These are phyloP conservation scores for Apodemia duryi DNA, from an alignment of 2,888 invertebrate genomes.

Conservation along the genomic window DNA sequence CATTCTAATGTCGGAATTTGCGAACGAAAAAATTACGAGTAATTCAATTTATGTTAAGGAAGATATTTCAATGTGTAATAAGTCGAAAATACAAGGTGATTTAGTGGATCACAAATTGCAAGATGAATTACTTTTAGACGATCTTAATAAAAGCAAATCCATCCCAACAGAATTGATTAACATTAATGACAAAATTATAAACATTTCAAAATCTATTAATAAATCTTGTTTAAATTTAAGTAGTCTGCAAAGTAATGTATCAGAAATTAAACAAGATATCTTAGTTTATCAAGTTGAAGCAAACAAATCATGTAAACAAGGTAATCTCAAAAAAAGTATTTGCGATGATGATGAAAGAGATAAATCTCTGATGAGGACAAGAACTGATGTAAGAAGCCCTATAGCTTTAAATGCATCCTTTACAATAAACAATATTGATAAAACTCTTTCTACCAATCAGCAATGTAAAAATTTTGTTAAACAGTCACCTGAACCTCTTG, in stretches of 20 bases:
- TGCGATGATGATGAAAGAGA: background rate
- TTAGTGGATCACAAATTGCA: slow-evolving; percentile 7
- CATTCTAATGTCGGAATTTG: slow-evolving; percentile 18
- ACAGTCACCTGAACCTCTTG: background rate
- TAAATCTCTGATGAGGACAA: background rate
- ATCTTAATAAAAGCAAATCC: slow-evolving; percentile 23
- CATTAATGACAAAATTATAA: slow-evolving; percentile 25
- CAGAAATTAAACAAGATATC: slow-evolving; percentile 30
- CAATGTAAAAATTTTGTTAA: background rate
- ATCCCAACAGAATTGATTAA: slow-evolving; percentile 26
- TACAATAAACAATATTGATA: background rate
- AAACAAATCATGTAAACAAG: slow-evolving; percentile 22
- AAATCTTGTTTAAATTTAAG: slow-evolving; percentile 18
- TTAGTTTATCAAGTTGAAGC: slow-evolving; percentile 37
- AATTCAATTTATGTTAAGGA: background rate
- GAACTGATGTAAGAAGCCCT: background rate
- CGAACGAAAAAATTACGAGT: background rate
- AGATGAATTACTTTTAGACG: background rate
- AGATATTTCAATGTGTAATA: background rate
- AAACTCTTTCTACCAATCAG: background rate
- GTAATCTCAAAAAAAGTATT: slow-evolving; percentile 7
- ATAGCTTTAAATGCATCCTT: background rate
- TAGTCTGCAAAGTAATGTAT: background rate
- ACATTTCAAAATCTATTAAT: slow-evolving; percentile 16
- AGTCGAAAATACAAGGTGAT: background rate